phyloP scores from a whole-genome alignment of 2,888 invertebrate species.

The Pheosia tremula region DNA sequence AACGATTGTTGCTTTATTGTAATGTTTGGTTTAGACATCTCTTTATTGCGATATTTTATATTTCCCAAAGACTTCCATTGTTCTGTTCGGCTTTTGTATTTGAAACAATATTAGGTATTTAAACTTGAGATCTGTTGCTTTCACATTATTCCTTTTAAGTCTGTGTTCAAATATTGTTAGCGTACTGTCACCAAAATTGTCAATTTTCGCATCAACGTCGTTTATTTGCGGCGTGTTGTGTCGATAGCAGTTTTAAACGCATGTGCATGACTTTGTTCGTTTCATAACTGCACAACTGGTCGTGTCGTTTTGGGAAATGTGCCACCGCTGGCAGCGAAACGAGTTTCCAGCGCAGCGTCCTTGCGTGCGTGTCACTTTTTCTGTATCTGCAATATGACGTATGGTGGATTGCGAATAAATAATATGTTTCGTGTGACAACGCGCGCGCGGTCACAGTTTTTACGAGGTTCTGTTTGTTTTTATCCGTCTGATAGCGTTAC shows the following conservation, averaged over 20 bases:
- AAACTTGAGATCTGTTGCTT: constrained; percentile 20
- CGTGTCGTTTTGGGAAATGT: constrained; percentile 45
- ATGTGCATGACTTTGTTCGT: constrained; percentile 45
- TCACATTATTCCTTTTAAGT: constrained; percentile 34
- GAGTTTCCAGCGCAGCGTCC: constrained; percentile 45
- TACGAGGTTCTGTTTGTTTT: constrained; percentile 47
- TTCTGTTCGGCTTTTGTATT: constrained; percentile 6
- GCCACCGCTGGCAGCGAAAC: constrained; percentile 44
- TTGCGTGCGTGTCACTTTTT: constrained; percentile 50
- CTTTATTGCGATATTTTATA: constrained; percentile 5
- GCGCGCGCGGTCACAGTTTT: constrained; percentile 48
- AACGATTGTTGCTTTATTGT: not conserved
- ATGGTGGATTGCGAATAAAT: constrained; percentile 64
- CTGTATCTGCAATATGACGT: constrained; percentile 53
- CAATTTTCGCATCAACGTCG: constrained; percentile 24
- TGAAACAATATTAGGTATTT: constrained; percentile 20
- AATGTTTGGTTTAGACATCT: not conserved
- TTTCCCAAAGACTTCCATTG: constrained; percentile 21
- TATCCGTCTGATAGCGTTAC: constrained; percentile 52
- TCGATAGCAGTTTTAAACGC: constrained; percentile 39
- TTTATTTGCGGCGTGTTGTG: constrained; percentile 26
- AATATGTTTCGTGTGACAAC: constrained; percentile 50
- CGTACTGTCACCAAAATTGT: constrained; percentile 23
- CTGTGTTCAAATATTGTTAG: constrained; percentile 35
- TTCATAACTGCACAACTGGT: constrained; percentile 48